These are phyloP conservation scores for Euschistus heros DNA, from an alignment of 1,140 invertebrate species.

Conservation along the genomic window DNA sequence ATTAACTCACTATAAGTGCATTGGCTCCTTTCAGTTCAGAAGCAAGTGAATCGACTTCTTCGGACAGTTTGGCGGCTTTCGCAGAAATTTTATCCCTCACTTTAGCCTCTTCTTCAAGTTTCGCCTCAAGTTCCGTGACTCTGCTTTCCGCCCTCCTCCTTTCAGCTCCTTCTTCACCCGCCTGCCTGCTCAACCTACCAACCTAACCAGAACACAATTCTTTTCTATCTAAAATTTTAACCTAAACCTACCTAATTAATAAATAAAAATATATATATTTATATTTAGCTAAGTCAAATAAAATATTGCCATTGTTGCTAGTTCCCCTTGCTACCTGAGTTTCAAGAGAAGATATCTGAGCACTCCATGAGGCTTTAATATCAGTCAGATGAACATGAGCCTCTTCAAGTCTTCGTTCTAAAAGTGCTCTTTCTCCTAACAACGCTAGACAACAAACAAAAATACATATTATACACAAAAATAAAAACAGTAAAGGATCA, in stretches of 20 bases:
- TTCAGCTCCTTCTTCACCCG: slow-evolving; percentile 67
- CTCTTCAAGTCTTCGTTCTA: slow-evolving; percentile 69
- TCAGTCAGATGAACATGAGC: slow-evolving; percentile 72
- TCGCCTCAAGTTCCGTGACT: slow-evolving; percentile 50
- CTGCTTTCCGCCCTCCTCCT: slow-evolving; percentile 60
- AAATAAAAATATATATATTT: too few species aligned
- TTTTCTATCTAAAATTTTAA: too few species aligned
- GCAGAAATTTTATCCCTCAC: slow-evolving; percentile 54
- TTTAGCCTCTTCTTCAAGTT: slow-evolving; percentile 54
- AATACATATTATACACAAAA: not conserved
- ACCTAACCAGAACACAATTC: slow-evolving; percentile 38
- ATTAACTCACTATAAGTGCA: slow-evolving; percentile 11
- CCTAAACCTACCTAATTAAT: too few species aligned
- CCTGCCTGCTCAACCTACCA: slow-evolving; percentile 62
- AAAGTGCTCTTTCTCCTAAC: slow-evolving; percentile 48
- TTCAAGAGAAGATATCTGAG: slow-evolving; percentile 73
- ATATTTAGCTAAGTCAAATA: not conserved
- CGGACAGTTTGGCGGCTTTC: slow-evolving; percentile 48
- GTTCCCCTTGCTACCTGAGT: slow-evolving; percentile 49
- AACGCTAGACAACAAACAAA: slow-evolving; percentile 31
- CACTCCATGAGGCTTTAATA: slow-evolving; percentile 81
- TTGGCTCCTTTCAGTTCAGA: slow-evolving; percentile 42
- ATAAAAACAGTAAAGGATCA: too few species aligned
- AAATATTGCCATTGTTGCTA: slow-evolving; percentile 7
- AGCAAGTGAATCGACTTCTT: slow-evolving; percentile 52